Evolutionary conservation across 2,797 vertebrate genomes (phyloP), one percentile per base, ranked within the genome.

Genomic region (Sebastes cheni): DNA sequence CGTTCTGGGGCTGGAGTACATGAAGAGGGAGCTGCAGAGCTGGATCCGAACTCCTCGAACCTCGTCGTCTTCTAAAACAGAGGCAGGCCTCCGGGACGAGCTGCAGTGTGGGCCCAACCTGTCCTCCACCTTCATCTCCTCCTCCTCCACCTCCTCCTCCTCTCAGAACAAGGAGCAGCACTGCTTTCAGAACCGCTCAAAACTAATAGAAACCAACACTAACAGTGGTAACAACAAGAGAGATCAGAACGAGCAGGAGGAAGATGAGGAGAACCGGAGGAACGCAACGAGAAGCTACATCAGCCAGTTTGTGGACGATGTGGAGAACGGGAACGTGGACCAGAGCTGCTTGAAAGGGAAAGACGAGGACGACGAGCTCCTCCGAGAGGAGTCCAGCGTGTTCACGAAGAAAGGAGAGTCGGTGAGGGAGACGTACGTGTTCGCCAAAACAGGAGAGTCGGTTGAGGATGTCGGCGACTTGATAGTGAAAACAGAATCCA

Each of bases 261-360:
- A 93, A 52, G 91, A 91, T 58, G 88, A 91, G 81, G 75, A 91
- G 83, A 96, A 95, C 73, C 84, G 85, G 56, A 90, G 89, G 79
- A 96, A 95, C 14, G 90, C 76, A 27, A 90, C 92, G 0, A 91
- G 91, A n/a, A 94, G 87, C 89, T 96, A 93, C 88, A 94, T 95
- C 72, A 94, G 91, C 76, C 96, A 94, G 22, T 95, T 97, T 32
- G 96, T 95, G 60, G 97, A 98, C 72, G 98, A 99, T 76, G 92
- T 99, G 94, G 98, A 99, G 90, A 99, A 99, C 42, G 98, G 98
- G 10, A 99, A 99, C 12, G 91, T 98, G 5, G 97, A 97, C 77
- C 97, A 89, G 86, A 87, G 89, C 80, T 89, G 91, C 36, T 74
- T 91, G 7, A 95, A 89, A 81, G 88, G 88, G 61, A 95, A 95